phyloP scores from a whole-genome alignment of 2,113 vertebrate genomes.

The Lepidiolamprologus cunningtoni region DNA sequence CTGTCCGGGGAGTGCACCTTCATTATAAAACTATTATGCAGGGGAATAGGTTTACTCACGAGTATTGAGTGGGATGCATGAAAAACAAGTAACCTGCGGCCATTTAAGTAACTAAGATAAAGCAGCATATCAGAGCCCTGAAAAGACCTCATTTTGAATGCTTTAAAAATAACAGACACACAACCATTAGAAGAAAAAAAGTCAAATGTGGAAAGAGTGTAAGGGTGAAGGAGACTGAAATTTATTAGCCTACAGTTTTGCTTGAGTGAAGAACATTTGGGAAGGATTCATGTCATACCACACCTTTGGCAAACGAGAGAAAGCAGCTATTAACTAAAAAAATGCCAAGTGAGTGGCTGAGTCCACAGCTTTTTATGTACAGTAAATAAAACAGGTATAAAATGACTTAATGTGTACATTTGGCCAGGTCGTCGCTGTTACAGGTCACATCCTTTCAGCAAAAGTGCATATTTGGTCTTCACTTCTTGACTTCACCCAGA shows the following conservation, averaged over 20 bases:
- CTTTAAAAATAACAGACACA: not conserved
- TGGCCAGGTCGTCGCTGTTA: slow-evolving; percentile 77
- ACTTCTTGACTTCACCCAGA: slow-evolving; percentile 98
- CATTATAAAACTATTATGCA: slow-evolving; percentile 57
- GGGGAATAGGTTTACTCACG: slow-evolving; percentile 11
- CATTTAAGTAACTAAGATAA: not conserved
- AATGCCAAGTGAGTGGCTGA: slow-evolving; percentile 70
- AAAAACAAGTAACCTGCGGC: slow-evolving; percentile 47
- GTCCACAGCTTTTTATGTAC: slow-evolving; percentile 78
- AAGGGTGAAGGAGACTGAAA: slow-evolving; percentile 68
- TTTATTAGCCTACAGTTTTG: slow-evolving; percentile 86
- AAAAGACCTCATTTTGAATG: not conserved
- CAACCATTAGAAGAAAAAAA: not conserved
- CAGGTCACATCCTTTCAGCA: slow-evolving; percentile 75
- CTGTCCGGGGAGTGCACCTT: slow-evolving; percentile 1
- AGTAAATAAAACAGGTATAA: slow-evolving; percentile 80
- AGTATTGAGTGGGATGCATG: not conserved
- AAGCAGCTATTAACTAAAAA: slow-evolving; percentile 82
- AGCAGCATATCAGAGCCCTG: not conserved
- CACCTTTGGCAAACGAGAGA: slow-evolving; percentile 88
- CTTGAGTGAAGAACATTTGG: slow-evolving; percentile 76
- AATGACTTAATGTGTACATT: slow-evolving; percentile 79
- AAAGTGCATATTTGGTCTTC: slow-evolving; percentile 80
- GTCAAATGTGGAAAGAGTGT: not conserved
- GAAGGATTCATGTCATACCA: slow-evolving; percentile 72